Base-by-base conservation (phyloP, 2,888 invertebrate species). In the Andrena trimmerana region DNA sequence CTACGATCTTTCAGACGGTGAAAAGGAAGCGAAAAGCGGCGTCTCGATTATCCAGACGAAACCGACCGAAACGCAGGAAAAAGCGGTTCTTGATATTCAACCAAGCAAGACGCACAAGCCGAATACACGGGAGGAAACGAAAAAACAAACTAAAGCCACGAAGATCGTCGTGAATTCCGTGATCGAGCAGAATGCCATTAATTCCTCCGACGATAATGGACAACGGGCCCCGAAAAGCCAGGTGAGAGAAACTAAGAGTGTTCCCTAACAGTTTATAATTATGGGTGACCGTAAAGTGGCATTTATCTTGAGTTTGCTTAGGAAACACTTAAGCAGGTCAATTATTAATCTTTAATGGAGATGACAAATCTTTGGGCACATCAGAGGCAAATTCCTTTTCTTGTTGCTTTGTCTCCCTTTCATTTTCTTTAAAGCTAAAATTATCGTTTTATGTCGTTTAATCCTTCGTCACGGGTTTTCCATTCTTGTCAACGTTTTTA, bases 41-140 rank as follows among this genome's bases (percentile, higher is more conserved):
- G 72, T 50, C 20, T 82, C 92, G 57, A 78, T 90, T 31, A 94
- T 94, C 69, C 90, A 93, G 81, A 94, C 94, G 36, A 94, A 93
- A 78, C 94, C 94, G n/a, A 75, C 87, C 42, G 89, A 89, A 31
- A 70, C 76, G 63, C 88, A 87, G 68, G 93, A 93, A 86, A 93
- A 92, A 81, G 85, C 69, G 50, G 62, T 84, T 59, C 89, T 89
- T 33, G 90, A 93, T 78, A 94, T 94, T 54, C 92, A 93, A 68
- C 93, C 94, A 31, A 94, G 93, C 86, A 94, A 93, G 79, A 93
- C 93, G 0, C 86, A 91, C 77, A 93, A 93, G 82, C 85, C 77
- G 59, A 88, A 88, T 29, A 65, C 88, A 24, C 86, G 85, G n/a
- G 86, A 80, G 0, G 93, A 92, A 67, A 92, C 92, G 42, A 93